Evolutionary conservation across 2,888 invertebrate species (phyloP).

Genomic region (Gnatocerus cornutus): DNA sequence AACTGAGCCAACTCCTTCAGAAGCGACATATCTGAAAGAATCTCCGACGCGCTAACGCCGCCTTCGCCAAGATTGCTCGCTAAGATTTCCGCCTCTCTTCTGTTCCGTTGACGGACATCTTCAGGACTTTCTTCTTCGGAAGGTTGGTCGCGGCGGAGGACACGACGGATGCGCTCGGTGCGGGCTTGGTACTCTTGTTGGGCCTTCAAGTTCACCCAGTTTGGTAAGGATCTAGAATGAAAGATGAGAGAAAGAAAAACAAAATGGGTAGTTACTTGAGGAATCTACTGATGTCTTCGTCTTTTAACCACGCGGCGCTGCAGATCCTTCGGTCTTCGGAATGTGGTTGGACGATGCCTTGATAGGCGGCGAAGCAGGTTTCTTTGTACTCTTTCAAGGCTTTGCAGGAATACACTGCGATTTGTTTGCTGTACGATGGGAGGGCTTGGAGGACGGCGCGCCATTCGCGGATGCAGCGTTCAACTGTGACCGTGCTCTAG

Average conservation of each 20-base stretch:
- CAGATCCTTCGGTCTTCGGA: slow-evolving; percentile 86
- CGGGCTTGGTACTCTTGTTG: slow-evolving; percentile 69
- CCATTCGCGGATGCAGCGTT: slow-evolving; percentile 79
- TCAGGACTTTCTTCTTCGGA: slow-evolving; percentile 85
- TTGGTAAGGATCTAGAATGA: slow-evolving; percentile 80
- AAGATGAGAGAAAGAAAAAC: too few relatives aligned
- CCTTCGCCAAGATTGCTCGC: slow-evolving; percentile 92
- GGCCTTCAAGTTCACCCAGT: slow-evolving; percentile 81
- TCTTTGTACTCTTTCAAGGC: slow-evolving; percentile 83
- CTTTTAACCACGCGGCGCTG: slow-evolving; percentile 92
- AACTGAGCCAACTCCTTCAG: slow-evolving; percentile 90
- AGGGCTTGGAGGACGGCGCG: slow-evolving; percentile 80
- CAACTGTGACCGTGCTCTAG: slow-evolving; percentile 83
- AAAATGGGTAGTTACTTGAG: slow-evolving; percentile 78
- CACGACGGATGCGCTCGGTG: slow-evolving; percentile 65
- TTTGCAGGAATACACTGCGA: slow-evolving; percentile 82
- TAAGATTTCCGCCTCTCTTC: slow-evolving; percentile 93
- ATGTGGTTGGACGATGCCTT: slow-evolving; percentile 84
- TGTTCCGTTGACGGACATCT: slow-evolving; percentile 84
- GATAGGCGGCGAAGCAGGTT: slow-evolving; percentile 83
- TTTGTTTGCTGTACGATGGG: slow-evolving; percentile 83
- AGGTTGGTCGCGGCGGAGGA: slow-evolving; percentile 72
- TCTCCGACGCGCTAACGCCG: slow-evolving; percentile 87
- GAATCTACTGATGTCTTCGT: slow-evolving; percentile 95
- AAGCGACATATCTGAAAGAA: slow-evolving; percentile 87